phyloP scores from a whole-genome alignment of 1,140 invertebrate genomes.

The Drosophila rufa region DNA sequence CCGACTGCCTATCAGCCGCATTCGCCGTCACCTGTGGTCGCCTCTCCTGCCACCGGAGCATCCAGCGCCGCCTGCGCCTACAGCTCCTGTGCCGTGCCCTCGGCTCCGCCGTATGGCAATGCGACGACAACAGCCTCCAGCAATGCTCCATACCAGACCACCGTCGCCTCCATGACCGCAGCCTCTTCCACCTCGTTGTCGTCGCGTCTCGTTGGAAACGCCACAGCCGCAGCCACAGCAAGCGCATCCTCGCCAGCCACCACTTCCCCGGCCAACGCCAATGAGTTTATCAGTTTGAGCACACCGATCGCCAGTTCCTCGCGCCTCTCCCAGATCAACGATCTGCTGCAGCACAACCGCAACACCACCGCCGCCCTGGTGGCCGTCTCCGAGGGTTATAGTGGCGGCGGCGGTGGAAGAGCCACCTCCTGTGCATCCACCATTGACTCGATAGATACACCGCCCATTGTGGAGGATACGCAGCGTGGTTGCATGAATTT shows the following conservation, averaged over 20 bases:
- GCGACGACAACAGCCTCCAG: constrained; percentile 79
- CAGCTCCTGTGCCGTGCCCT: constrained; percentile 80
- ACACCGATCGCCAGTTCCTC: constrained; percentile 74
- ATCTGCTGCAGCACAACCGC: constrained; percentile 81
- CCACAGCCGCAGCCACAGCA: constrained; percentile 12
- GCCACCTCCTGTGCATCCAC: constrained; percentile 25
- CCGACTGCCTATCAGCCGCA: constrained; percentile 51
- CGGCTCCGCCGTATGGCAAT: constrained; percentile 73
- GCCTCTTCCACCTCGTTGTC: constrained; percentile 36
- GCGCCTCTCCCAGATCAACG: constrained; percentile 80
- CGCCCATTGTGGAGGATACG: constrained; percentile 70
- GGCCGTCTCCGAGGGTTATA: constrained; percentile 68
- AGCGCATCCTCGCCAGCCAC: constrained; percentile 8
- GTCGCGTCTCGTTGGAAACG: constrained; percentile 32
- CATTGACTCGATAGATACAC: constrained; percentile 71
- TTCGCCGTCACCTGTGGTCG: constrained; percentile 29
- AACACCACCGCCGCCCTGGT: constrained; percentile 77
- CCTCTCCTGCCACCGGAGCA: constrained; percentile 12
- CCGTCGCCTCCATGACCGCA: constrained; percentile 56
- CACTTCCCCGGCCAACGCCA: constrained; percentile 15
- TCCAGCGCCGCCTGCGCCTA: constrained; percentile 46
- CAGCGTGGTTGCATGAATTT: constrained; percentile 71
- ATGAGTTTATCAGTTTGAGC: constrained; percentile 75
- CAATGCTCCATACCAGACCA: constrained; percentile 77
- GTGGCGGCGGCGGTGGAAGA: constrained; percentile 41